Base-by-base conservation (phyloP, 2,113 vertebrate genomes). In the Notechis scutatus region DNA sequence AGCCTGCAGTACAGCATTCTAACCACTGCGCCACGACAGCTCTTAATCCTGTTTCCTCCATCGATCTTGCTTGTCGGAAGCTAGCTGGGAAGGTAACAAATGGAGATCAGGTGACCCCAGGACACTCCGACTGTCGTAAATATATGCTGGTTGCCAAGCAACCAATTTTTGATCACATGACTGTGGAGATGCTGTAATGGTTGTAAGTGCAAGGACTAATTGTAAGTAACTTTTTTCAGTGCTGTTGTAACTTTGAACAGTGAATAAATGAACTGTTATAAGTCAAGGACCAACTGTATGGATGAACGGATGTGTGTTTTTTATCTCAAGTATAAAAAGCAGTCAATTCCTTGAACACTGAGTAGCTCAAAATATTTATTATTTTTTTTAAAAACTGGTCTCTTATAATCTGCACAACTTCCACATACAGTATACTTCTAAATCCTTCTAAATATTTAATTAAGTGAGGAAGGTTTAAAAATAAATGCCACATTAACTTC, bases 401-500 rank as follows among this genome's bases (percentile, higher is more conserved):
- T 88, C 23, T 88, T 88, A 12, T 50, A 55, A 55, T 34, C 21
- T 29, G 50, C 14, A 54, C 21, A 52, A 64, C 45, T 52, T 18
- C 57, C 23, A 69, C 24, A 69, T 29, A 50, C 47, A 50, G 47
- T 50, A 26, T 12, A 39, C 18, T 52, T 91, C 93, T 89, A 59
- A 55, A 64, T 91, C 90, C 55, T 92, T 1, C 47, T 91, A n/a
- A n/a, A n/a, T 81, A 81, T 42, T 81, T 42, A 81, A 42, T 81
- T 81, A 81, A 81, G 18, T 81, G 42, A 12, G 42, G 42, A 87
- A 87, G 8, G 47, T 29, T 52, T 47, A 87, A 45, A 20, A 21
- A 39, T 54, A 88, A 55, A 92, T 8, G 12, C 29, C 26, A 74
- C 23, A 47, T 59, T 90, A 96, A 21, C 94, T 92, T 93, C 91